A percentile compares a stretch with the other conserved stretches of the same genome.
These are phyloP conservation scores for Mormyrops attenuatus DNA, from an alignment of 2,797 vertebrate species.

Conservation along the genomic window DNA sequence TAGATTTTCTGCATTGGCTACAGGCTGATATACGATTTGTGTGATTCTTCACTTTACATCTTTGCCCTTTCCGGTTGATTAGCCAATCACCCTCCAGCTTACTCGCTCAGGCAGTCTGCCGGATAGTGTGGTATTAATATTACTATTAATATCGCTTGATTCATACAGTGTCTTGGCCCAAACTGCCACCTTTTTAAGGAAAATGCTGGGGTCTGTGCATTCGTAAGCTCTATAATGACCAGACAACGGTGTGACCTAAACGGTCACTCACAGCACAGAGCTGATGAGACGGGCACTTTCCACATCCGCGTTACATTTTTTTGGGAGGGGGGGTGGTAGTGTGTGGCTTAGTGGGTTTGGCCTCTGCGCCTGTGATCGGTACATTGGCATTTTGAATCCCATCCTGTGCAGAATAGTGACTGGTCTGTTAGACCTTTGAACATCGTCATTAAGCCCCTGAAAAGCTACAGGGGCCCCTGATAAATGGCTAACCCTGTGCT, in stretches of 20 bases:
- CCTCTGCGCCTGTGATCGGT: background rate
- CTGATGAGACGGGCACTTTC: background rate
- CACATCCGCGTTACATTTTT: background rate
- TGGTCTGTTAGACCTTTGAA: background rate
- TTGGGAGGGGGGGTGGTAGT: background rate
- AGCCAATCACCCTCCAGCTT: background rate
- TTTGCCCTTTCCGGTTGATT: background rate
- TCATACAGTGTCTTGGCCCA: background rate
- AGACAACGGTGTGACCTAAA: background rate
- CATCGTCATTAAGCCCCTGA: background rate
- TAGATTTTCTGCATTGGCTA: background rate
- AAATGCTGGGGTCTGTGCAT: background rate
- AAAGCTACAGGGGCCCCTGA: background rate
- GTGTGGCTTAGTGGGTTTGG: background rate
- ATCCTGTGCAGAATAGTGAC: background rate
- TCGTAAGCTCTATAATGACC: background rate
- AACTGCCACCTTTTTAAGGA: background rate
- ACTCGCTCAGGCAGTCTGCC: too few species aligned
- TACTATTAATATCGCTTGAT: background rate
- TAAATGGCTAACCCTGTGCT: background rate
- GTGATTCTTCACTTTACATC: background rate
- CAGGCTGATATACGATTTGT: background rate
- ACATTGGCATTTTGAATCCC: background rate
- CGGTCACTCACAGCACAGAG: background rate
- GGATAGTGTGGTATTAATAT: background rate